Evolutionary conservation across 1,140 invertebrate genomes (phyloP).

Genomic region (Panagrolaimus sp.): DNA sequence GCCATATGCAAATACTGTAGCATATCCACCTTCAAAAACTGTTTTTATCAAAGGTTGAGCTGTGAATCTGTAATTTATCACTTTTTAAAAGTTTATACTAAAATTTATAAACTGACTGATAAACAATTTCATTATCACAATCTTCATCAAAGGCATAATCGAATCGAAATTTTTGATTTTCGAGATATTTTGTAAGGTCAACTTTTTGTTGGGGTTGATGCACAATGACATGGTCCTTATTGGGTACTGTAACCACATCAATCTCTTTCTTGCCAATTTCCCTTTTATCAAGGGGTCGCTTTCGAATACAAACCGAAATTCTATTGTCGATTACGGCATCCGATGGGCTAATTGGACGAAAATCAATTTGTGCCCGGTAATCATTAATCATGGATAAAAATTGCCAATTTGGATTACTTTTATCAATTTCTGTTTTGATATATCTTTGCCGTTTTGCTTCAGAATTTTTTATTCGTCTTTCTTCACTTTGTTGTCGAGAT

Average conservation of each 20-base stretch:
- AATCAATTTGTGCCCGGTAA: constrained; percentile 80
- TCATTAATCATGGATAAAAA: constrained; percentile 84
- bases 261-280: constrained; percentile 52
- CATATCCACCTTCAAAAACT: constrained; percentile 91
- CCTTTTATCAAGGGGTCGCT: constrained; percentile 89
- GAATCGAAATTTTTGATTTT: constrained; percentile 95
- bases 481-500: not conserved
- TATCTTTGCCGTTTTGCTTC: constrained; percentile 13
- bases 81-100: constrained; percentile 21
- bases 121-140: constrained; percentile 89
- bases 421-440: not conserved
- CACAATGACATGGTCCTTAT: constrained; percentile 86
- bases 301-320: constrained; percentile 95
- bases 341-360: constrained; percentile 75
- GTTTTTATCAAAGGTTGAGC: constrained; percentile 86
- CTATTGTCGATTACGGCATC: constrained; percentile 89
- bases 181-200: constrained; percentile 94
- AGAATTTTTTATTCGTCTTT: constrained; percentile 10
- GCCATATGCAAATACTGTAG: constrained; percentile 94
- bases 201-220: constrained; percentile 82
- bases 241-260: constrained; percentile 82
- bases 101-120: constrained; percentile 66
- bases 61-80: constrained; percentile 67
- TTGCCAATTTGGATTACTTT: constrained; percentile 18
- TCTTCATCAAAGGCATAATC: constrained; percentile 98